Evolutionary conservation across 1,140 invertebrate species (phyloP).

Genomic region (Microplitis mediator): DNA sequence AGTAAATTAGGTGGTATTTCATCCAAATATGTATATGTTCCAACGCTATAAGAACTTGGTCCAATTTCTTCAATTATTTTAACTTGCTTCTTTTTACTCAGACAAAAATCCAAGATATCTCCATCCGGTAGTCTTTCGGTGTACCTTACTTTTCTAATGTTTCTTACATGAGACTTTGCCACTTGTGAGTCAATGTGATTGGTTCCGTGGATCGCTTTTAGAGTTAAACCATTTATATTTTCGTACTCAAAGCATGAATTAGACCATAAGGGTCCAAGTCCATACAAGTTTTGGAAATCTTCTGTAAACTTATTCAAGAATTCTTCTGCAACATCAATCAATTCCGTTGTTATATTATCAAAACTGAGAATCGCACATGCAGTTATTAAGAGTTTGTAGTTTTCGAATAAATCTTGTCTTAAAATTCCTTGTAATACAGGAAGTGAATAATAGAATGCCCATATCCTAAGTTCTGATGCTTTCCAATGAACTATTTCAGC

Average conservation of each 20-base stretch:
- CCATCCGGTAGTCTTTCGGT: conserved; percentile 25
- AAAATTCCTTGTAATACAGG: conserved; percentile 33
- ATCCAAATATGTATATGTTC: conserved; percentile 22
- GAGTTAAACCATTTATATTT: conserved; percentile 37
- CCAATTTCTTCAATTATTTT: conserved; percentile 31
- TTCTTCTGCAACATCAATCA: conserved; percentile 4
- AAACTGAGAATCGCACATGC: neutral
- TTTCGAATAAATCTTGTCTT: conserved; percentile 23
- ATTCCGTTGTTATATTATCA: neutral
- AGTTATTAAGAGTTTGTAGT: conserved; percentile 2
- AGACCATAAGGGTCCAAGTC: conserved; percentile 35
- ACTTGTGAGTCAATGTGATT: conserved; percentile 34
- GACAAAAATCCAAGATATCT: conserved; percentile 25
- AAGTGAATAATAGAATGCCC: conserved; percentile 32
- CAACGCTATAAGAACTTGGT: conserved; percentile 29
- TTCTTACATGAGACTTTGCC: conserved; percentile 22
- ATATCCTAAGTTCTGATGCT: conserved; percentile 33
- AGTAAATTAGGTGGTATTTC: conserved; percentile 3
- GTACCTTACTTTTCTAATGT: conserved; percentile 27
- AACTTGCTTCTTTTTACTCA: conserved; percentile 31
- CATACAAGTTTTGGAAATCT: conserved; percentile 33
- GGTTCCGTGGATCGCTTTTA: conserved; percentile 34
- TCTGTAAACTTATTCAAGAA: conserved; percentile 32
- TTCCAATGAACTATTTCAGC: conserved; percentile 36
- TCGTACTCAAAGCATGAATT: conserved; percentile 36